phyloP scores from a whole-genome alignment of 2,888 invertebrate genomes.

The Anoncus sp. region DNA sequence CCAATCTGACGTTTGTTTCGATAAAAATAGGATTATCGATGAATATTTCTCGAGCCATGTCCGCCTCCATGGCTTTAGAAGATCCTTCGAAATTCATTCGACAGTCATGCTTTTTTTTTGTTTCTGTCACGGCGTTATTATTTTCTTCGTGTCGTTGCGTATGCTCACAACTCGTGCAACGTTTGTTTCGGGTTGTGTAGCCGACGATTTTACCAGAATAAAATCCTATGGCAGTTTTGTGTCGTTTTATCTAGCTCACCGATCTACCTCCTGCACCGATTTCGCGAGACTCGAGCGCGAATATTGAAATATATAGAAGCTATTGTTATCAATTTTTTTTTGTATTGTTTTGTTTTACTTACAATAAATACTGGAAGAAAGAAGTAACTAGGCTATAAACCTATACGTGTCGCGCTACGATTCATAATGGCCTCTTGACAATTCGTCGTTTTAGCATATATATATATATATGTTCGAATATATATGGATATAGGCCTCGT shows the following conservation, averaged over 20 bases:
- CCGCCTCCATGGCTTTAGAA: constrained; percentile 65
- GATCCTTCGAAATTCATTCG: constrained; percentile 56
- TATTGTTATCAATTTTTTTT: constrained; percentile 37
- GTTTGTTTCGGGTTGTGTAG: too few relatives aligned
- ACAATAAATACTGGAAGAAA: constrained; percentile 81
- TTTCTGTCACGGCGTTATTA: neutral
- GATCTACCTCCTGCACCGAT: constrained; percentile 41
- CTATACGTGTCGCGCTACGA: constrained; percentile 48
- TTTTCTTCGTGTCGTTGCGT: too few relatives aligned
- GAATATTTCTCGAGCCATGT: constrained; percentile 57
- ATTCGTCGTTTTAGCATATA: constrained; percentile 53
- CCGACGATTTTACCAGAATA: constrained; percentile 63
- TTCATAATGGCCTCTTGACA: constrained; percentile 42
- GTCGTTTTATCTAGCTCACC: constrained; percentile 51
- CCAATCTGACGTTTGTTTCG: constrained; percentile 55
- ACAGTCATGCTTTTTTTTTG: constrained; percentile 57
- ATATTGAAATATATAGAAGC: constrained; percentile 56
- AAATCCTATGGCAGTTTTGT: constrained; percentile 77
- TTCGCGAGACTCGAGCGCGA: constrained; percentile 34
- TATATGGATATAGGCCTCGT: constrained; percentile 76
- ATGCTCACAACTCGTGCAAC: too few relatives aligned
- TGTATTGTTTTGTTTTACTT: constrained; percentile 57
- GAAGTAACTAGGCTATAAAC: constrained; percentile 72
- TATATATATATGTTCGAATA: too few relatives aligned
- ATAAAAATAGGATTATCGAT: constrained; percentile 35